phyloP scores from a whole-genome alignment of 2,113 vertebrate species.

The Nothocercus nigrocapillus region DNA sequence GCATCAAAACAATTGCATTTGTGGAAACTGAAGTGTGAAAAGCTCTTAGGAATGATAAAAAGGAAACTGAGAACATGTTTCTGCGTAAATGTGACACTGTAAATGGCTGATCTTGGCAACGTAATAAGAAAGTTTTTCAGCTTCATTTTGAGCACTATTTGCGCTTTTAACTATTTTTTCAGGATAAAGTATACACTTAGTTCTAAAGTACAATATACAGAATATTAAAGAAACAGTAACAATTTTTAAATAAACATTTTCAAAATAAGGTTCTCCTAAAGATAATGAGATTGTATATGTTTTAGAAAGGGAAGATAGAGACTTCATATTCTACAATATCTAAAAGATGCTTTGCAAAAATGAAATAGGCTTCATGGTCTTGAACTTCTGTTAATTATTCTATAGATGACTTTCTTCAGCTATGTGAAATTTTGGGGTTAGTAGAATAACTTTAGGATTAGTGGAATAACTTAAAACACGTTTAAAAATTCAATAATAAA shows the following conservation, averaged over 20 bases:
- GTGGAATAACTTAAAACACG: neutral
- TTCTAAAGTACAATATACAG: neutral
- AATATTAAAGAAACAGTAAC: neutral
- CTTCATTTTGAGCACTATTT: neutral
- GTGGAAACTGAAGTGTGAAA: constrained; percentile 53
- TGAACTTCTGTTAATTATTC: neutral
- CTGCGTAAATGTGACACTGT: constrained; percentile 11
- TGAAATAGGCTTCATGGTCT: neutral
- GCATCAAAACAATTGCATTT: constrained; percentile 51
- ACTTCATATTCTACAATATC: neutral
- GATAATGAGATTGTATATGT: neutral
- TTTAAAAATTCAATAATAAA: neutral
- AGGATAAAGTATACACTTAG: neutral
- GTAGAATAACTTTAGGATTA: neutral
- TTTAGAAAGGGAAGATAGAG: neutral
- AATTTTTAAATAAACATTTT: neutral
- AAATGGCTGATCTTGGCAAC: neutral
- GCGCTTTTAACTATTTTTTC: neutral
- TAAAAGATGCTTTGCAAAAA: neutral
- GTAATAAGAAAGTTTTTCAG: neutral
- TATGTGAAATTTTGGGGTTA: neutral
- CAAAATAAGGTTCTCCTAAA: neutral
- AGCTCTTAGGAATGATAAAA: constrained; percentile 45
- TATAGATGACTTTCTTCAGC: neutral
- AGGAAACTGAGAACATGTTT: constrained; percentile 22